phyloP scores from a whole-genome alignment of 2,888 invertebrate species.

The Lithophane semibrunnea region DNA sequence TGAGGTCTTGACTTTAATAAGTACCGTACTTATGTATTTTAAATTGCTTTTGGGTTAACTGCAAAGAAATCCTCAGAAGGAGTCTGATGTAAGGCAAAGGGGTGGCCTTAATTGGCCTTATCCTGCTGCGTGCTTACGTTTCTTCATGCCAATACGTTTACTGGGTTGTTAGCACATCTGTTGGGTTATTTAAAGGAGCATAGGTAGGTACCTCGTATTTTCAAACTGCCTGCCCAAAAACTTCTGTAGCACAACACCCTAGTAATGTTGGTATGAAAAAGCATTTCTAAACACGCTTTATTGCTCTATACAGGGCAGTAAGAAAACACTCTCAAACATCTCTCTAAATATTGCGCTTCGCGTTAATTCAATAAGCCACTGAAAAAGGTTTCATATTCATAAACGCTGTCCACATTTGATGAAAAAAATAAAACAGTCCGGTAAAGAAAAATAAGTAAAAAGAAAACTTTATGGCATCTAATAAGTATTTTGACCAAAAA shows the following conservation, averaged over 20 bases:
- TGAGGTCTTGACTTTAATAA: neutral
- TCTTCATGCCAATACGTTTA: neutral
- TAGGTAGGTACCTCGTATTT: neutral
- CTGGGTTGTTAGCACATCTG: neutral
- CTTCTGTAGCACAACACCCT: neutral
- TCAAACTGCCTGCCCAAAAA: neutral
- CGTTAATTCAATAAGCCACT: neutral
- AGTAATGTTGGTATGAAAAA: neutral
- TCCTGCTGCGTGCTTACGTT: neutral
- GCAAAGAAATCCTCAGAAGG: neutral
- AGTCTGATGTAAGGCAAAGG: neutral
- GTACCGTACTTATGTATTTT: neutral
- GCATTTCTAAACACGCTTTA: neutral
- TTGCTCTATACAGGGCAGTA: neutral
- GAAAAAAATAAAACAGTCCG: neutral
- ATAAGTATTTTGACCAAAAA: neutral
- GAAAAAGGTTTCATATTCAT: neutral
- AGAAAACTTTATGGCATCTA: neutral
- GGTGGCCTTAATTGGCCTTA: neutral
- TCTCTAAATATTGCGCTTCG: neutral
- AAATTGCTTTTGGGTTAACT: constrained; percentile 7
- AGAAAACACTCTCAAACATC: neutral
- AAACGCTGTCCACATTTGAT: neutral
- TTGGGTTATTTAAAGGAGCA: no score
- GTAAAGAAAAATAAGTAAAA: neutral